A percentile compares a stretch with the other conserved stretches of the same genome.
Evolutionary conservation across 2,113 vertebrate genomes (phyloP).

Genomic region (Pluvialis apricaria): DNA sequence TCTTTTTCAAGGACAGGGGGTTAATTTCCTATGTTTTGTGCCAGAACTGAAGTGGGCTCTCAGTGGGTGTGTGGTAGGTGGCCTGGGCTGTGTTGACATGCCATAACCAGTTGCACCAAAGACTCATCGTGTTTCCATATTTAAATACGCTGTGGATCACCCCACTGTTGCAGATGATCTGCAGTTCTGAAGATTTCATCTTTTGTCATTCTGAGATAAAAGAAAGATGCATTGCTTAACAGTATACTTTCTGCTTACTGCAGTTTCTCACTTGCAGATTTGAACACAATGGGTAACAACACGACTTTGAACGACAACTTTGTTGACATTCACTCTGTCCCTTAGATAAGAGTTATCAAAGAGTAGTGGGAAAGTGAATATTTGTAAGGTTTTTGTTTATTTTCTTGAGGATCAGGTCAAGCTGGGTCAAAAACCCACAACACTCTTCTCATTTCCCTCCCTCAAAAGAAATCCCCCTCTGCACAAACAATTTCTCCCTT

Average conservation of each 20-base stretch:
- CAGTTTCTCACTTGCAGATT: neutral
- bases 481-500: neutral
- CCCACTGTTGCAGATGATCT: neutral
- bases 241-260: neutral
- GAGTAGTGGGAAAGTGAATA: neutral
- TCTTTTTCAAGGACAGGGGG: neutral
- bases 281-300: neutral
- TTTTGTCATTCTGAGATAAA: neutral
- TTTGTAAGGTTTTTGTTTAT: neutral
- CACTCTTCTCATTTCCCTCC: neutral
- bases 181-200: neutral
- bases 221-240: neutral
- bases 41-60: neutral
- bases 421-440: neutral
- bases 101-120: neutral
- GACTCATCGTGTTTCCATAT: neutral
- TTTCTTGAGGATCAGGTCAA: neutral
- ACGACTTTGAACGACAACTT: neutral
- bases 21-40: neutral
- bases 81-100: neutral
- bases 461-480: neutral
- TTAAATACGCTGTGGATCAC: neutral
- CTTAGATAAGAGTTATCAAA: neutral
- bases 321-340: neutral
- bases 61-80: neutral